Percentiles rank a stretch among this genome's conserved stretches.
Evolutionary conservation across 2,888 invertebrate genomes (phyloP).

Genomic region (Melanophora roralis): DNA sequence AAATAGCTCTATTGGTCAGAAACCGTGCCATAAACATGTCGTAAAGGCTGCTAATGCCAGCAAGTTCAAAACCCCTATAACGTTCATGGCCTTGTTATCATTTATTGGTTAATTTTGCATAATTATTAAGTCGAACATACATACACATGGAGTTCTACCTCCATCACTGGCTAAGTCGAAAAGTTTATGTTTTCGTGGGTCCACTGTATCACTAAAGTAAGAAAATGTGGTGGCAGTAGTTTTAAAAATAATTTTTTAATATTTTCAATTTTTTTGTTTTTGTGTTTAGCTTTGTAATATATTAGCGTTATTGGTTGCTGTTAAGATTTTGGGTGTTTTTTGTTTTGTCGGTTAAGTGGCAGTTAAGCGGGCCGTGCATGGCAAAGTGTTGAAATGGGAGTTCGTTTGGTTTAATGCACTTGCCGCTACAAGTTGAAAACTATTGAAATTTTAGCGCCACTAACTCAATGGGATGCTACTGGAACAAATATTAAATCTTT

Average conservation of each 20-base stretch:
- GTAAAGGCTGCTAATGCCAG: too few relatives aligned
- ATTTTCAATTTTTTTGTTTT: slow-evolving; percentile 34
- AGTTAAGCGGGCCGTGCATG: background rate
- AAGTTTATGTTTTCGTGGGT: too few relatives aligned
- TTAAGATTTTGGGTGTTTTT: background rate
- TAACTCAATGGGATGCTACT: slow-evolving; percentile 69
- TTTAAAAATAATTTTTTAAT: slow-evolving; percentile 27
- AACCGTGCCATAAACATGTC: too few relatives aligned
- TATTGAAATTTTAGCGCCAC: slow-evolving; percentile 69
- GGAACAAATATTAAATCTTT: slow-evolving; percentile 16
- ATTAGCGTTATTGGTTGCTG: slow-evolving; percentile 17
- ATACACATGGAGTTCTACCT: too few relatives aligned
- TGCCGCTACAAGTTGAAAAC: background rate
- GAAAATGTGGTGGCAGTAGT: slow-evolving; percentile 21
- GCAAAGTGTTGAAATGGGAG: slow-evolving; percentile 28
- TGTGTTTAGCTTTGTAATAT: slow-evolving; percentile 32
- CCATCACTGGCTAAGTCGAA: too few relatives aligned
- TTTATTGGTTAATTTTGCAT: too few relatives aligned
- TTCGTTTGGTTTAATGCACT: background rate
- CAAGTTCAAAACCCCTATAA: too few relatives aligned
- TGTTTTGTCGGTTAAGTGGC: slow-evolving; percentile 7
- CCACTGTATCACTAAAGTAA: background rate
- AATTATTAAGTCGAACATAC: too few relatives aligned
- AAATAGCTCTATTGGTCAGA: too few relatives aligned
- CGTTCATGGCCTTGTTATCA: too few relatives aligned